Evolutionary conservation across 2,113 vertebrate genomes (phyloP).

Genomic region (Vulpes vulpes): DNA sequence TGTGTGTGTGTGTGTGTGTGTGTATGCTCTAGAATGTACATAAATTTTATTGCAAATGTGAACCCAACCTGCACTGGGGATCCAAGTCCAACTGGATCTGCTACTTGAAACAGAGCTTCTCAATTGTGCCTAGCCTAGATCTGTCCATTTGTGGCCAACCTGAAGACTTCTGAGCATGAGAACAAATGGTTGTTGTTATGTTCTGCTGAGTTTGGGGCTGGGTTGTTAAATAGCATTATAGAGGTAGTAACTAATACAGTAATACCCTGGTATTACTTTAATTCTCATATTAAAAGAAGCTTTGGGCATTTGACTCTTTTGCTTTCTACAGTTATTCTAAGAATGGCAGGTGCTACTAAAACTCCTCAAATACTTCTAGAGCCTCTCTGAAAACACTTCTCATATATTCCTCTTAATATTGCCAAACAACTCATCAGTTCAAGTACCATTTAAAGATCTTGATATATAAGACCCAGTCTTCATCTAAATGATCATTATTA

Average conservation of each 20-base stretch:
- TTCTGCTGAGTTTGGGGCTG: not conserved
- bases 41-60: not conserved
- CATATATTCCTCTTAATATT: not conserved
- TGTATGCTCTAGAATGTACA: not conserved
- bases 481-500: conserved; percentile 30
- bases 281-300: conserved; percentile 12
- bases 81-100: not conserved
- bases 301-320: not conserved
- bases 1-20: not conserved
- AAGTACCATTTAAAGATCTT: conserved; percentile 31
- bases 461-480: not conserved
- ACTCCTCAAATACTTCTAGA: not conserved
- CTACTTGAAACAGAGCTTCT: not conserved
- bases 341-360: not conserved
- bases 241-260: not conserved
- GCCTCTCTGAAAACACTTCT: not conserved
- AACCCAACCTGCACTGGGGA: not conserved
- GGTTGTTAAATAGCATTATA: not conserved
- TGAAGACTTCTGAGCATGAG: not conserved
- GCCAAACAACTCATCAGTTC: conserved; percentile 40
- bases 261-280: not conserved
- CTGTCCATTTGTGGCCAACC: not conserved
- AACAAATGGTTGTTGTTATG: not conserved
- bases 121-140: not conserved
- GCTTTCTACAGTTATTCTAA: not conserved